Evolutionary conservation across 2,888 invertebrate species (phyloP).

Genomic region (Drosophila meridiana): DNA sequence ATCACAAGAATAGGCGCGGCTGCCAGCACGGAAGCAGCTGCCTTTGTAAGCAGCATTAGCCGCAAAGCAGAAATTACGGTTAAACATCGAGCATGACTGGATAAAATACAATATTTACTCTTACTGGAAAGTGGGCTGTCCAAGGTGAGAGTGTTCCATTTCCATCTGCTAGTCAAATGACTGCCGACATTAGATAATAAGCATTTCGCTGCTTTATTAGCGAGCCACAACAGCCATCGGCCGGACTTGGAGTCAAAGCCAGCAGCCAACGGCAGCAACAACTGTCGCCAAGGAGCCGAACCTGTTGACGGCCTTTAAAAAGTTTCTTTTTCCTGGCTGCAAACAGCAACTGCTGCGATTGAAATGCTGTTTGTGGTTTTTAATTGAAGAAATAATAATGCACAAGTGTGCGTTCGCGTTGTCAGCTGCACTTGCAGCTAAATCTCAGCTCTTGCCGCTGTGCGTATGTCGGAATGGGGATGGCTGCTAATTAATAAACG

Average conservation of each 20-base stretch:
- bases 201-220: constrained; percentile 23
- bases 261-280: constrained; percentile 30
- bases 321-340: constrained; percentile 66
- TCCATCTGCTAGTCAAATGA: constrained; percentile 15
- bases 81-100: neutral
- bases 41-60: constrained; percentile 25
- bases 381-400: constrained; percentile 71
- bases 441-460: constrained; percentile 23
- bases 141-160: neutral
- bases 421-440: constrained; percentile 21
- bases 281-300: constrained; percentile 50
- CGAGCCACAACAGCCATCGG: constrained; percentile 5
- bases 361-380: constrained; percentile 73
- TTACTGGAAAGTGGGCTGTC: constrained; percentile 1
- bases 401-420: constrained; percentile 32
- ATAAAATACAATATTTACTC: neutral
- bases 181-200: constrained; percentile 20
- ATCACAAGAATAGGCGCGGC: constrained; percentile 60
- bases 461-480: constrained; percentile 43
- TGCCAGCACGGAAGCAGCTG: constrained; percentile 70
- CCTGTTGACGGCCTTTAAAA: constrained; percentile 63
- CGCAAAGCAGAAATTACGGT: neutral
- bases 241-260: constrained; percentile 9
- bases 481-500: constrained; percentile 78
- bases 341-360: constrained; percentile 37